Evolutionary conservation across 2,888 invertebrate genomes (phyloP).

Genomic region (Koerneria pararmatus): DNA sequence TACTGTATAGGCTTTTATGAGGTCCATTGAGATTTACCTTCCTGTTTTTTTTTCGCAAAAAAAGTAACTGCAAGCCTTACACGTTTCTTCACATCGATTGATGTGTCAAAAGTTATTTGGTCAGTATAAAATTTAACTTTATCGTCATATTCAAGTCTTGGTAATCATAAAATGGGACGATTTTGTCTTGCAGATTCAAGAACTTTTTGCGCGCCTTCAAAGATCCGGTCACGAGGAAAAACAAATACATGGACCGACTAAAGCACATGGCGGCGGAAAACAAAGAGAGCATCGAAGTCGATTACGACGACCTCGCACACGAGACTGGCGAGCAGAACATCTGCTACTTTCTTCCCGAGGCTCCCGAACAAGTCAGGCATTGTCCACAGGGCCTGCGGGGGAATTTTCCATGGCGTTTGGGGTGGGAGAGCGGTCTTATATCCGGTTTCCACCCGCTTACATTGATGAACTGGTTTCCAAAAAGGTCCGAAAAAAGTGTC

Average conservation of each 20-base stretch:
- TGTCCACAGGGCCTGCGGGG: not conserved
- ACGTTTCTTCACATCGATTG: not conserved
- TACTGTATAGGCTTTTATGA: not conserved
- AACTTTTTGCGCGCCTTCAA: constrained; percentile 47
- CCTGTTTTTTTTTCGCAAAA: not conserved
- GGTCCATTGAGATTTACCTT: not conserved
- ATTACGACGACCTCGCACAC: constrained; percentile 85
- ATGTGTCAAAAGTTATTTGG: no score
- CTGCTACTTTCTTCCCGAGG: constrained; percentile 94
- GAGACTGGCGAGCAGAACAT: constrained; percentile 78
- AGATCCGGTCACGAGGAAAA: constrained; percentile 35
- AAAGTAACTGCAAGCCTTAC: not conserved
- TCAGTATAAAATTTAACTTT: no score
- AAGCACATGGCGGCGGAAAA: constrained; percentile 63
- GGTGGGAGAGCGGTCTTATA: not conserved
- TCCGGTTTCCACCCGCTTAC: not conserved
- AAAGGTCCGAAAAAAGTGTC: no score
- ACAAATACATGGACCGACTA: constrained; percentile 51
- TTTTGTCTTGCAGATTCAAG: constrained; percentile 35
- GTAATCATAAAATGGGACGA: not conserved
- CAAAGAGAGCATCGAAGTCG: constrained; percentile 79
- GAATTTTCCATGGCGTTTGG: not conserved
- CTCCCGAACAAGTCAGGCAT: constrained; percentile 70
- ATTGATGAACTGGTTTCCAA: no score
- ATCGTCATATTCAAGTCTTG: no score